phyloP scores from a whole-genome alignment of 2,888 invertebrate species.

The Sphaeridia pumilis region DNA sequence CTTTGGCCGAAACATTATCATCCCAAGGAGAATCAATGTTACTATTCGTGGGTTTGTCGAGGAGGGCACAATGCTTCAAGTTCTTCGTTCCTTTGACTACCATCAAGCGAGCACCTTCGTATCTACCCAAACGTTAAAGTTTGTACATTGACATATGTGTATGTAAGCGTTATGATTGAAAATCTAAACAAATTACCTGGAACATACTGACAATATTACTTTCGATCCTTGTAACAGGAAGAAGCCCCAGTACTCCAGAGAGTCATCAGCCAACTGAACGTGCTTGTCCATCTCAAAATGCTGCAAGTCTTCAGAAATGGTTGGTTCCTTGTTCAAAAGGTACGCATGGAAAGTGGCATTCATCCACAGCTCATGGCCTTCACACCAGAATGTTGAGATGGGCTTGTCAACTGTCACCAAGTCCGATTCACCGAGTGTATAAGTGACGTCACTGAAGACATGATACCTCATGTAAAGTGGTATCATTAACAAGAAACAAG shows the following conservation, averaged over 20 bases:
- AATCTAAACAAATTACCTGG: conserved; percentile 44
- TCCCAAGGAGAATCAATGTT: conserved; percentile 42
- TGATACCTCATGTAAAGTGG: conserved; percentile 66
- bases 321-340: conserved; percentile 57
- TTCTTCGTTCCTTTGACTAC: conserved; percentile 69
- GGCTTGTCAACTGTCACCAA: conserved; percentile 70
- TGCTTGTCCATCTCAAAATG: conserved; percentile 68
- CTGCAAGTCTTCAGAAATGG: conserved; percentile 54
- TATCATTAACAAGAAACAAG: conserved; percentile 59
- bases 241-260: conserved; percentile 79
- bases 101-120: conserved; percentile 62
- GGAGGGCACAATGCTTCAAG: conserved; percentile 62
- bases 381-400: conserved; percentile 68
- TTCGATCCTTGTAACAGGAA: conserved; percentile 65
- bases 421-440: conserved; percentile 71
- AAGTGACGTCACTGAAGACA: conserved; percentile 62
- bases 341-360: conserved; percentile 58
- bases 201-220: conserved; percentile 66
- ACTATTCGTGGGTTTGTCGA: conserved; percentile 49
- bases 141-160: background rate
- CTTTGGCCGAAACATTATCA: conserved; percentile 31
- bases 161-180: background rate
- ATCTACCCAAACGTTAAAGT: conserved; percentile 31
- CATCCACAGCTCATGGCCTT: conserved; percentile 63
- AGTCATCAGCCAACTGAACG: conserved; percentile 70